Evolutionary conservation across 2,113 vertebrate species (phyloP), one percentile per base, ranked within the genome.

Genomic region (Tretioscincus oriximinensis): DNA sequence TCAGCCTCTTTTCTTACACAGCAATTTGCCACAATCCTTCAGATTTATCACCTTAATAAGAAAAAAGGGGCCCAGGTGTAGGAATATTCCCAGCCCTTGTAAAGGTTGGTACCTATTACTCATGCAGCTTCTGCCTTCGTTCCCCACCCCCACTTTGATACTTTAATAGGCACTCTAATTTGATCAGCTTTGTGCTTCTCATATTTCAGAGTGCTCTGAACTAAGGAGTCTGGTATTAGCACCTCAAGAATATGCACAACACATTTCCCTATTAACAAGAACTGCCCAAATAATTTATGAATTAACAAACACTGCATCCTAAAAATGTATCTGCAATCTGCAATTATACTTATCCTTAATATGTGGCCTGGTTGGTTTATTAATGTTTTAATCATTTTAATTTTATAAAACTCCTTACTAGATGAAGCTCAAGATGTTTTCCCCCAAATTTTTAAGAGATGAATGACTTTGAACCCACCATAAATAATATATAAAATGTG

Each of bases 1-100:
- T 61, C 77, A 29, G 20, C 35, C 51, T 76, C 47, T 14, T 64
- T 41, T 76, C 75, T 79, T 60, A 79, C 24, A 61, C 77, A 79
- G 67, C 67, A 61, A 22, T 71, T 70, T 79, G 54, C 54, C 35
- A 58, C 31, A n/a, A 20, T 70, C 45, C 31, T 61, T 70, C n/a
- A 76, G 35, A 61, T 49, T 79, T 70, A 79, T 79, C 51, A 45
- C 26, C 29, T 73, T 73, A 45, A 70, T 76, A 68, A 47, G 35
- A 47, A 26, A 29, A 69, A 51, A 76, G 80, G 49, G 16, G 49
- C 41, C 69, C 21, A 74, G 73, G 65, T 60, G 41, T 45, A n/a
- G 73, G 35, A 69, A 70, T 76, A 29, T 69, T 61, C 26, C 35
- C 64, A 75, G 24, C 26, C 67, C 51, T n/a, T 75, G 28, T 61